Conservation (phyloP, 2,113 vertebrate species). For the Edolisoma coerulescens region DNA sequence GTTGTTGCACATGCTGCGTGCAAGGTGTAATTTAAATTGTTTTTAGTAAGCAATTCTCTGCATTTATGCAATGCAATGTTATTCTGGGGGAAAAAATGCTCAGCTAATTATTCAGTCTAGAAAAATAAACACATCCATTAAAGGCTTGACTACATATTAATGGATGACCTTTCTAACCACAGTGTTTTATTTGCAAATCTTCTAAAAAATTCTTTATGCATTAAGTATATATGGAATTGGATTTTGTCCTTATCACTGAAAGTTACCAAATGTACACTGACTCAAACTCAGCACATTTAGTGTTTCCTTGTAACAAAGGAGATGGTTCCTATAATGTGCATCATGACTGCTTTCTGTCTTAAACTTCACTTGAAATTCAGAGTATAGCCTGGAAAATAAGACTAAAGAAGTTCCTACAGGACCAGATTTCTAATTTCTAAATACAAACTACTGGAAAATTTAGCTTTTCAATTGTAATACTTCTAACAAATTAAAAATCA, state of each 20-base stretch:
- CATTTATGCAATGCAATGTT: not conserved
- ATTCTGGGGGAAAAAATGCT: not conserved
- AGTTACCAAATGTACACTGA: slow-evolving; percentile 15
- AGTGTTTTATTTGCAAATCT: slow-evolving; percentile 44
- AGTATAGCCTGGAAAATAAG: slow-evolving; percentile 15
- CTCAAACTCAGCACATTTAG: not conserved
- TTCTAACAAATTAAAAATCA: slow-evolving; percentile 79
- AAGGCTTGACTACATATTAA: slow-evolving; percentile 15
- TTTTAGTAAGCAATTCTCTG: slow-evolving; percentile 23
- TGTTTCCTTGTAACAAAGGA: not conserved
- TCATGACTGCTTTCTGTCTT: slow-evolving; percentile 23
- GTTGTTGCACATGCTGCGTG: not conserved
- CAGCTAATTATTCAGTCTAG: slow-evolving; percentile 23
- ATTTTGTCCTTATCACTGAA: slow-evolving; percentile 20
- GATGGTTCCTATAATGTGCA: not conserved
- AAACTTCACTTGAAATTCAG: slow-evolving; percentile 27
- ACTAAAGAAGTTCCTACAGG: not conserved
- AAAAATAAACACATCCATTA: slow-evolving; percentile 59
- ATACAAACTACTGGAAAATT: slow-evolving; percentile 65
- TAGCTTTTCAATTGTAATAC: slow-evolving; percentile 67
- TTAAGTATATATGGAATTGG: slow-evolving; percentile 48
- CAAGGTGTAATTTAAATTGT: not conserved
- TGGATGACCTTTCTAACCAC: slow-evolving; percentile 27
- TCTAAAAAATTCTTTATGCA: slow-evolving; percentile 48
- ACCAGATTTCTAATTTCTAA: slow-evolving; percentile 64